Evolutionary conservation across 2,888 invertebrate species (phyloP).

Genomic region (Crematogaster levior): DNA sequence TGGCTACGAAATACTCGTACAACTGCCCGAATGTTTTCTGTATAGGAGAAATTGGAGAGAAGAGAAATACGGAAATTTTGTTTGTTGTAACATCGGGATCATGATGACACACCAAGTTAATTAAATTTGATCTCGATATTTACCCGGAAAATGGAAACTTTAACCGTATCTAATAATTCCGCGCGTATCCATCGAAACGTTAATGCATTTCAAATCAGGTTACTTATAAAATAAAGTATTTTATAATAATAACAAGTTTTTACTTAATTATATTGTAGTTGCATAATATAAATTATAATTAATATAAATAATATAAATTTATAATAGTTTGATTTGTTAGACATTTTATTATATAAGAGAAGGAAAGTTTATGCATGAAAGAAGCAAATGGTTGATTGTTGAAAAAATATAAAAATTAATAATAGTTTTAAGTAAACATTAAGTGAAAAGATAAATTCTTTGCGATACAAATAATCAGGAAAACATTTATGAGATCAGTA

Average conservation of each 20-base stretch:
- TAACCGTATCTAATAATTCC: slow-evolving; percentile 3
- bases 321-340: neutral
- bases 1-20: slow-evolving; percentile 29
- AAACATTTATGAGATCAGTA: neutral
- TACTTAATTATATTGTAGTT: neutral
- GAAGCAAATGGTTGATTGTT: neutral
- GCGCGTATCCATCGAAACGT: neutral
- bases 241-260: neutral
- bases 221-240: neutral
- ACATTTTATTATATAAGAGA: neutral
- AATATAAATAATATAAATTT: too few relatives aligned
- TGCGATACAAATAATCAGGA: neutral
- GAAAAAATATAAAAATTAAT: neutral
- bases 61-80: slow-evolving; percentile 31
- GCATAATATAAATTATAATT: neutral
- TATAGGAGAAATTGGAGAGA: slow-evolving; percentile 26
- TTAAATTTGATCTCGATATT: slow-evolving; percentile 38
- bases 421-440: neutral
- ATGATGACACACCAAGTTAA: slow-evolving; percentile 20
- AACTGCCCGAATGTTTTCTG: slow-evolving; percentile 45
- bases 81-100: slow-evolving; percentile 28
- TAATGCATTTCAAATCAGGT: slow-evolving; percentile 4
- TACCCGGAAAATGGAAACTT: slow-evolving; percentile 12
- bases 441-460: slow-evolving; percentile 3
- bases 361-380: neutral